Base-by-base conservation (phyloP, 1,140 invertebrate genomes). In the Latrodectus geometricus region DNA sequence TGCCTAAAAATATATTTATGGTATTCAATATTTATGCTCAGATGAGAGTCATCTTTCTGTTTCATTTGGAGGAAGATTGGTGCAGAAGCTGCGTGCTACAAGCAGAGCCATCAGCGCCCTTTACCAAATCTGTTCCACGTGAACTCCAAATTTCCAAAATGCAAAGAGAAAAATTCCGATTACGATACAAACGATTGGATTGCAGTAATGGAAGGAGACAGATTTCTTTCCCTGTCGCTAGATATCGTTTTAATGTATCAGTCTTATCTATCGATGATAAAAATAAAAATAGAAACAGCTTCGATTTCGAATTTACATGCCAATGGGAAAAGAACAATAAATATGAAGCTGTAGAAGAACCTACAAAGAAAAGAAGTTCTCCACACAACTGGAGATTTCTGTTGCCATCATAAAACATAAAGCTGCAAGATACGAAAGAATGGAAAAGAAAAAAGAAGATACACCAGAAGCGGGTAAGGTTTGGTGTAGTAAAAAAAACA, bases 321-420 rank as follows among this genome's bases (percentile, higher is more conserved):
- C 74, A 86, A 86, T 86, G 75, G 83, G 35, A 85, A 77, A 17
- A 61, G 54, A 61, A 85, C 83, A 72, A 86, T 86, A 86, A 86
- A 86, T 86, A 86, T 78, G 68, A 86, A 81, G 66, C 78, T 70
- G 68, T 20, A 11, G 20, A 69, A 69, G 68, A 69, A 48, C 50
- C 61, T 35, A 75, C 14, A 9, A 73, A 73, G 70, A 73, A 48
- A 73, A 23, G 11, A 9, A 8, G 49, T 5, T 35, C 35, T 35
- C 35, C 35, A n/a, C n/a, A n/a, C n/a, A 73, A 49, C 14, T 50
- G 48, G 23, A 61, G 2, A 14, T 61, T 61, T 17, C 17, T 61
- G 11, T 17, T 17, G 54, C 54, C 54, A 61, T 11, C 9, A 35
- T 21, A 49, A 73, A 76, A 76, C 68, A 76, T 61, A 84, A 74